These are phyloP conservation scores for Polydrusus cervinus DNA, from an alignment of 2,888 invertebrate species.

Conservation along the genomic window DNA sequence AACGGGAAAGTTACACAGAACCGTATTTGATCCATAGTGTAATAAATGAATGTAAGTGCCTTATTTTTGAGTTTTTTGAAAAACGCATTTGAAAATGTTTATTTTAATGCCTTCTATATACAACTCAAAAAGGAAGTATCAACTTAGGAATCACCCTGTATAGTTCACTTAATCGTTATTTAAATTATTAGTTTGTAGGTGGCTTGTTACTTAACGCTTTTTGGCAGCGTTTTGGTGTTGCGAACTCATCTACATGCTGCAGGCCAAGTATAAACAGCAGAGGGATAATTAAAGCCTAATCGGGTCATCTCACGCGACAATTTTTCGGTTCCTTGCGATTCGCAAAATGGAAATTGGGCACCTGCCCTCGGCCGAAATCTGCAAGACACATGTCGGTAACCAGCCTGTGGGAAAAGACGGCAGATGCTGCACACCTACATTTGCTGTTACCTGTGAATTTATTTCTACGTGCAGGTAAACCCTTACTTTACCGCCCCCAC, in stretches of 20 bases:
- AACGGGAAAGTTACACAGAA: no score
- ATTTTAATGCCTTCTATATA: no score
- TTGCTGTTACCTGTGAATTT: conserved; percentile 56
- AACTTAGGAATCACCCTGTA: no score
- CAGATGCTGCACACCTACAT: conserved; percentile 65
- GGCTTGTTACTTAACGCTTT: conserved; percentile 14
- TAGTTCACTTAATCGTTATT: no score
- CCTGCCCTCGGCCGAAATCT: conserved; percentile 65
- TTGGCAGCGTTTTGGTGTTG: conserved; percentile 20
- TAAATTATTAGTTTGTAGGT: conserved; percentile 21
- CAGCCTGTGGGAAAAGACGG: conserved; percentile 64
- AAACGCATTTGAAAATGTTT: no score
- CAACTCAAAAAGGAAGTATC: no score
- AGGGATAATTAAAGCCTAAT: conserved; percentile 54
- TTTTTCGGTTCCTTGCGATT: conserved; percentile 52
- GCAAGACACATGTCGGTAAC: conserved; percentile 65
- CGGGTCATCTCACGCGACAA: conserved; percentile 54
- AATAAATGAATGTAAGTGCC: no score
- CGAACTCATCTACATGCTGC: conserved; percentile 13
- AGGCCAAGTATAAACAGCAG: conserved; percentile 28
- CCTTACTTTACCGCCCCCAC: conserved; percentile 37
- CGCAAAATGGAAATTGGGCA: conserved; percentile 60
- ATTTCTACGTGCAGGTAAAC: conserved; percentile 49
- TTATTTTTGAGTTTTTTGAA: no score
- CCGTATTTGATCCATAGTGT: no score